Conservation (phyloP, 2,888 invertebrate species). For the Apomyelois bistriatella region DNA sequence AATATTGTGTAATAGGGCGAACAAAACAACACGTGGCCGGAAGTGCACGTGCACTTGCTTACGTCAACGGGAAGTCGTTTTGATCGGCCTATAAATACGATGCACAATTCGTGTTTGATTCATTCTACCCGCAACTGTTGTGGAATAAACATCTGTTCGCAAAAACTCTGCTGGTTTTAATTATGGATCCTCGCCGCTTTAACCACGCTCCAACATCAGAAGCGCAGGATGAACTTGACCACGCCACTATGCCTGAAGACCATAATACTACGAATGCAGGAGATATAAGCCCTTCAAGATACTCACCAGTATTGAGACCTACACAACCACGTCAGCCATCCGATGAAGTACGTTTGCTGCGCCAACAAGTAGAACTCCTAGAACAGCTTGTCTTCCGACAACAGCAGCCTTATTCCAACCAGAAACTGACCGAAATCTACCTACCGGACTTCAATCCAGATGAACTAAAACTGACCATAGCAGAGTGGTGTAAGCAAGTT, state of each 20-base stretch:
- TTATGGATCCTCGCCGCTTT: neutral
- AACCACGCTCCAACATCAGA: neutral
- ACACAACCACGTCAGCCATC: neutral
- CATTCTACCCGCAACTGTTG: neutral
- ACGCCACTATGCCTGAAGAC: neutral
- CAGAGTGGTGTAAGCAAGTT: neutral
- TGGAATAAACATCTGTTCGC: neutral
- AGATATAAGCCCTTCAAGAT: neutral
- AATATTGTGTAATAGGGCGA: no score
- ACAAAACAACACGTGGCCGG: no score
- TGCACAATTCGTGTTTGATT: no score
- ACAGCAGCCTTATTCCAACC: neutral
- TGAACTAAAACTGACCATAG: neutral
- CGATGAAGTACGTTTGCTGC: no score
- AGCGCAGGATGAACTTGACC: neutral
- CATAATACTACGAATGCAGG: neutral
- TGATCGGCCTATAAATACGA: no score
- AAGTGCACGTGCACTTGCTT: no score
- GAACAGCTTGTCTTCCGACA: no score
- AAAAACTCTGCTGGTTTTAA: neutral
- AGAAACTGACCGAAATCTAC: constrained; percentile 4
- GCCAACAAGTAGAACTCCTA: no score
- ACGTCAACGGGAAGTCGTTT: no score
- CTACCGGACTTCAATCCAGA: neutral
- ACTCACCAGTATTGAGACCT: neutral